Percentiles rank a stretch among this genome's conserved stretches.
phyloP scores from a whole-genome alignment of 2,888 invertebrate species.

The Orthosia gothica region DNA sequence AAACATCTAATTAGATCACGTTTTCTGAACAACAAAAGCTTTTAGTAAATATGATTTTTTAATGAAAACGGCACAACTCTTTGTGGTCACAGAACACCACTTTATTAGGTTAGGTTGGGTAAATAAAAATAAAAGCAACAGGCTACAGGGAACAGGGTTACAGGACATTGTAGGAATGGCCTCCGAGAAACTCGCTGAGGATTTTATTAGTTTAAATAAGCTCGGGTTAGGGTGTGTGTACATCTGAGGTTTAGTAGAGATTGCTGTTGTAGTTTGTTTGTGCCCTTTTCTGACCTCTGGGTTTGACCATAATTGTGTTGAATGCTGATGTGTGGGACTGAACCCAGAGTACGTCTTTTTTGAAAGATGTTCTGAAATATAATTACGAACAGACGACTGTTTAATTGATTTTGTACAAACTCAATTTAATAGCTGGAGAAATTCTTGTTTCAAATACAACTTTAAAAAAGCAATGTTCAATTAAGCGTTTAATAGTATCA shows the following conservation, averaged over 20 bases:
- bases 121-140: conserved; percentile 87
- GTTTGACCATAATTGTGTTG: neutral
- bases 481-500: too few relatives aligned
- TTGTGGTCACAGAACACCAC: conserved; percentile 81
- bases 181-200: conserved; percentile 51
- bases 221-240: conserved; percentile 39
- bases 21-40: conserved; percentile 73
- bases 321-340: too few relatives aligned
- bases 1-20: conserved; percentile 50
- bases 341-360: too few relatives aligned
- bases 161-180: conserved; percentile 49
- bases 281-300: conserved; percentile 5
- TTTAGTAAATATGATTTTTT: conserved; percentile 85
- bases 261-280: conserved; percentile 18
- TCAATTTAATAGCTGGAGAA: too few relatives aligned
- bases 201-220: conserved; percentile 68
- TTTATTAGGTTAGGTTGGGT: conserved; percentile 87
- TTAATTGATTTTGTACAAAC: neutral
- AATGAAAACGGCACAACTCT: conserved; percentile 86
- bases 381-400: too few relatives aligned
- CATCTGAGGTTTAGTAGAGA: conserved; percentile 35
- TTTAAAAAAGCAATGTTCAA: too few relatives aligned
- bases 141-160: conserved; percentile 73
- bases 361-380: neutral
- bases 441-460: too few relatives aligned